Evolutionary conservation across 2,113 vertebrate species (phyloP), one percentile per base, ranked within the genome.

Genomic region (Dascyllus trimaculatus): DNA sequence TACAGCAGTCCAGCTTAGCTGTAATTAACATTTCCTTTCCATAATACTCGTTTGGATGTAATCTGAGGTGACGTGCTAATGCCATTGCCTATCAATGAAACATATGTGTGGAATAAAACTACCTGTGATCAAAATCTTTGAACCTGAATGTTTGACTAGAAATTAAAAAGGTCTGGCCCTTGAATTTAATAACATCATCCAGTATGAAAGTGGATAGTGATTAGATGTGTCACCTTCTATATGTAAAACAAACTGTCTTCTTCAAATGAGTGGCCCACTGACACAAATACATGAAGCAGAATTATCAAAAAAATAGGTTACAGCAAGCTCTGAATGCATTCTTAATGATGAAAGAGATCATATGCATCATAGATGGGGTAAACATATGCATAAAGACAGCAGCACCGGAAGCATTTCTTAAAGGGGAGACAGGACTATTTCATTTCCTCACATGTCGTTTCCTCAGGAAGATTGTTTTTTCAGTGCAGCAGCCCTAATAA

Each of bases 251-350:
- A 76, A 11, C 6, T 49, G 53, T 5, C 51, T 19, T 71, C 61
- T 78, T 84, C n/a, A 71, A 81, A 57, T 35, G 25, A 61, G 35
- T 69, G 74, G 25, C 84, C 71, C 62, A 71, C 78, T 84, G 75
- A 86, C 81, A 79, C 53, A 81, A 75, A 84, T 66, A 22, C 65
- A 71, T 45, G 26, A 74, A 32, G 70, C 71, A 75, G 75, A 79
- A 75, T 38, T 32, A 61, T 77, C 13, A 22, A 59, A 29, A 84
- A 83, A 2, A 4, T 1, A 43, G 49, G 66, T 81, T 84, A 72
- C 9, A 60, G 54, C 69, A 53, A 22, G 7, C 51, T 67, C 43
- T 75, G 46, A 24, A 53, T 75, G 51, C 25, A 63, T 63, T 60
- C 69, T 71, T 81, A 71, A 75, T 71, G 19, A 78, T 64, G 56